Evolutionary conservation across 2,797 vertebrate species (phyloP).

Genomic region (Neosalanx taihuensis): DNA sequence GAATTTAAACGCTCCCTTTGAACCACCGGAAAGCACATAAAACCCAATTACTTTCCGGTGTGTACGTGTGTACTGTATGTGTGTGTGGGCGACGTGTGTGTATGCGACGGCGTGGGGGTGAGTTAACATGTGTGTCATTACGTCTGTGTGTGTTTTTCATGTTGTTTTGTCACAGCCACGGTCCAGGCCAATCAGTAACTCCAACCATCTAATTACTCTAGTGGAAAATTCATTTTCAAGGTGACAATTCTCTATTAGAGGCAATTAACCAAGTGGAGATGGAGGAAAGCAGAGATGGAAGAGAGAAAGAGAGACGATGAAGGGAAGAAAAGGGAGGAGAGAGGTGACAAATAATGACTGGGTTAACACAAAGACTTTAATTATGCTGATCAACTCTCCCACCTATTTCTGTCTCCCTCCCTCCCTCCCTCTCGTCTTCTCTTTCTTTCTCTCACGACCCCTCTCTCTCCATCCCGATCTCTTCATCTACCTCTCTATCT

Average conservation of each 20-base stretch:
- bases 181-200: constrained; percentile 26
- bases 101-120: no score
- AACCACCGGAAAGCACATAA: no score
- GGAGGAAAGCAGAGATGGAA: background rate
- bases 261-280: constrained; percentile 28
- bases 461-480: background rate
- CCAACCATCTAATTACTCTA: constrained; percentile 35
- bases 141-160: background rate
- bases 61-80: no score
- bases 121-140: background rate
- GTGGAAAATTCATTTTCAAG: constrained; percentile 33
- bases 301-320: background rate
- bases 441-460: background rate
- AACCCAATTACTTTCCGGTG: no score
- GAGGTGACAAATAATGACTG: background rate
- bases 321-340: background rate
- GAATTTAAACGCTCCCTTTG: no score
- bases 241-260: constrained; percentile 33
- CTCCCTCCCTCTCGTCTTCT: background rate
- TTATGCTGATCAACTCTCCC: background rate
- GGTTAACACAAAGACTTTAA: background rate
- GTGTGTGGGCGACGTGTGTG: no score
- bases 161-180: background rate
- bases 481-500: background rate
- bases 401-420: background rate